phyloP scores from a whole-genome alignment of 2,888 invertebrate genomes.

The Tridacna crocea region DNA sequence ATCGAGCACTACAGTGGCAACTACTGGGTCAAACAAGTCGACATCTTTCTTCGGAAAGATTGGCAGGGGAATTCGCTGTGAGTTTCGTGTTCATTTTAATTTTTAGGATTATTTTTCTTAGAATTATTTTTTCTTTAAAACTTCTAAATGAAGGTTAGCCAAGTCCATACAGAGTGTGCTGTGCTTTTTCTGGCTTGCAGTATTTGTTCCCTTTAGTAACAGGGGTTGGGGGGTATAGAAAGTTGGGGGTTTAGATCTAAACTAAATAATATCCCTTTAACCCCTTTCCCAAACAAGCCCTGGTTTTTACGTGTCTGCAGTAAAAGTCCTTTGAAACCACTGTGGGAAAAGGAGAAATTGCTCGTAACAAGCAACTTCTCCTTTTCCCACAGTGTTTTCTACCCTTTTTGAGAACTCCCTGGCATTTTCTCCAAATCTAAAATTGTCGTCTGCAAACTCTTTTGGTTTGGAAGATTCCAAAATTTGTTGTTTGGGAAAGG shows the following conservation, averaged over 20 bases:
- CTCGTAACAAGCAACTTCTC: neutral
- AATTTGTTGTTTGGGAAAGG: neutral
- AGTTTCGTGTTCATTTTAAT: constrained; percentile 59
- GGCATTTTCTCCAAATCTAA: neutral
- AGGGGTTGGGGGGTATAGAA: no score
- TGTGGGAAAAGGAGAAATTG: neutral
- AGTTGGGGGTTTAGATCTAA: no score
- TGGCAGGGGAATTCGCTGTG: constrained; percentile 80
- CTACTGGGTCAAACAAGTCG: constrained; percentile 52
- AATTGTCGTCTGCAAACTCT: neutral
- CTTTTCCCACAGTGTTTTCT: neutral
- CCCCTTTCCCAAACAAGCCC: neutral
- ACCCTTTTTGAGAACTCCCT: neutral
- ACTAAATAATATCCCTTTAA: no score
- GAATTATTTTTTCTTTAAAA: neutral
- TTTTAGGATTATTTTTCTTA: neutral
- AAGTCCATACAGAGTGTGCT: no score
- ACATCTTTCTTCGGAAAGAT: constrained; percentile 76
- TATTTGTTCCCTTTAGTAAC: no score
- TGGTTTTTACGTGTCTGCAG: neutral
- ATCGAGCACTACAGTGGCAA: constrained; percentile 43
- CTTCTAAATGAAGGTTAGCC: neutral
- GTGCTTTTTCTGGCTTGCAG: no score
- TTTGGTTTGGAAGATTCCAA: neutral
- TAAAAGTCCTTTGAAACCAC: neutral